phyloP scores from a whole-genome alignment of 30 jellyfish, hydroid and myxozoan species.

The Chrysaora quinquecirrha region DNA sequence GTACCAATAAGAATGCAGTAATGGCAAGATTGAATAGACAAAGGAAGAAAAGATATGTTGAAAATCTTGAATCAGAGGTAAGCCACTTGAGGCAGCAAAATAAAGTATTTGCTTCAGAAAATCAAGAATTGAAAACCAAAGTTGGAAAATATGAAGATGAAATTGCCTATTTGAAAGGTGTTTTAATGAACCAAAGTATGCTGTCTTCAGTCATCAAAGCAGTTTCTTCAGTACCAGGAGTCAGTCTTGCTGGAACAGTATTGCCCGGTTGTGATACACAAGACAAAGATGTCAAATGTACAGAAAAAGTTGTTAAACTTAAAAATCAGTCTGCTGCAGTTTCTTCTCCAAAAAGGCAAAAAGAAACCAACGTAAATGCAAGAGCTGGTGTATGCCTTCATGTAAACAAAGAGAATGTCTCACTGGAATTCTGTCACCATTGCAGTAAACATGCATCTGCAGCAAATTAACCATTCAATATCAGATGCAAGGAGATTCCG shows the following conservation, averaged over 20 bases:
- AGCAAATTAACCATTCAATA: no score
- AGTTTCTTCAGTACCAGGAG: constrained; percentile 70
- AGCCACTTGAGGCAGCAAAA: constrained; percentile 60
- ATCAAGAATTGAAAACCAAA: constrained; percentile 26
- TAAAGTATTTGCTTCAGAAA: constrained; percentile 44
- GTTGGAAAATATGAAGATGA: constrained; percentile 47
- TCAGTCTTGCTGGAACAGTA: constrained; percentile 47
- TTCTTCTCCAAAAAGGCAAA: not conserved
- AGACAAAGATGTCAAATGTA: not conserved
- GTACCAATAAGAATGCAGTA: constrained; percentile 71
- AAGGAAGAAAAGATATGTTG: constrained; percentile 78
- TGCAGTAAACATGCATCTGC: constrained; percentile 61
- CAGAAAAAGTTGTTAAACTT: not conserved
- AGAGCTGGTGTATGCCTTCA: constrained; percentile 83
- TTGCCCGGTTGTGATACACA: not conserved
- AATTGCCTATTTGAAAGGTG: constrained; percentile 55
- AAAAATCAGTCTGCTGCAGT: no score
- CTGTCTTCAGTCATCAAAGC: constrained; percentile 78
- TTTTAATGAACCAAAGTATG: constrained; percentile 68
- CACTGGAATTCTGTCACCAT: constrained; percentile 71
- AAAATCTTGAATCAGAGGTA: constrained; percentile 80
- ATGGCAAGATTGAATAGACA: constrained; percentile 86
- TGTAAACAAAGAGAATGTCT: constrained; percentile 69
- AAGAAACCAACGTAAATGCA: not conserved
- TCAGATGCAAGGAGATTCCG: no score